Conservation (phyloP, 2,113 vertebrate genomes). For the Epinephelus cyanopodus region DNA sequence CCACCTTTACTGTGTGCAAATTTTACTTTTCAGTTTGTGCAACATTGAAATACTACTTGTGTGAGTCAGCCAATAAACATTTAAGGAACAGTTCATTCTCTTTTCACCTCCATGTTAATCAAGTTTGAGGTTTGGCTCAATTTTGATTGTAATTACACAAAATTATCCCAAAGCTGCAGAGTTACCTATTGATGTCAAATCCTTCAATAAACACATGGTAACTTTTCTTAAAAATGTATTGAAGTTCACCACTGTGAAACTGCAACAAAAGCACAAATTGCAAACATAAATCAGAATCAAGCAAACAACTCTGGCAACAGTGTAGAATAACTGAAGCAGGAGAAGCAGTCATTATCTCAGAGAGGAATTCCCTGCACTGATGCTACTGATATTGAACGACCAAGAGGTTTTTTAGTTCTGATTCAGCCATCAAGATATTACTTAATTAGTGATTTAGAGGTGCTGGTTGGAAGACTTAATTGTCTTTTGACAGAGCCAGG, state of each 20-base stretch:
- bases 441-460: too few species aligned
- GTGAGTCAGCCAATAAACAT: not conserved
- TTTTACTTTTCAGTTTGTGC: not conserved
- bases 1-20: not conserved
- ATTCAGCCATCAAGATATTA: too few species aligned
- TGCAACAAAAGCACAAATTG: constrained; percentile 8
- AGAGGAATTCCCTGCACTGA: too few species aligned
- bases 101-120: not conserved
- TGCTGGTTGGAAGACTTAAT: too few species aligned
- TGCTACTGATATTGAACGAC: too few species aligned
- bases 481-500: too few species aligned
- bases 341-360: too few species aligned
- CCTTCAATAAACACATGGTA: not conserved
- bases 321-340: too few species aligned
- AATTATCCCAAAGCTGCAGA: not conserved
- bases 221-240: not conserved
- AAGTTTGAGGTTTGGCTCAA: constrained; percentile 1
- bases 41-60: not conserved
- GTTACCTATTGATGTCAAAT: not conserved
- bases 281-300: not conserved
- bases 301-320: too few species aligned
- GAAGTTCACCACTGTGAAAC: not conserved
- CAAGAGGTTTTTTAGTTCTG: too few species aligned
- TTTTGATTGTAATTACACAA: not conserved
- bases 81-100: not conserved